phyloP scores from a whole-genome alignment of 2,888 invertebrate genomes.

The Drosophila helvetica region DNA sequence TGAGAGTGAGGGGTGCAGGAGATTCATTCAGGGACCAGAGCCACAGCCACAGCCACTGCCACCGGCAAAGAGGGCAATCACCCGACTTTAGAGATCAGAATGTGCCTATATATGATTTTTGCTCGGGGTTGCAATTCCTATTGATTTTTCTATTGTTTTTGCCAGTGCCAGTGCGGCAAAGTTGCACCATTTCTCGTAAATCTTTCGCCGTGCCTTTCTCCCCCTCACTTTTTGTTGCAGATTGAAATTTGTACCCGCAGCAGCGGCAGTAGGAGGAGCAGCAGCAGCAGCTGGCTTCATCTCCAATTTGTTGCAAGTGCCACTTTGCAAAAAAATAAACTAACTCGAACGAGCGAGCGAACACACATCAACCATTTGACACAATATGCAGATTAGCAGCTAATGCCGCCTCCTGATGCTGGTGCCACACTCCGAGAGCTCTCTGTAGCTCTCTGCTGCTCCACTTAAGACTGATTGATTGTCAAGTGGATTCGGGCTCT shows the following conservation, averaged over 20 bases:
- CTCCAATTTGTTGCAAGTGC: constrained; percentile 72
- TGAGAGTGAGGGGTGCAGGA: constrained; percentile 4
- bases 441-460: constrained; percentile 2
- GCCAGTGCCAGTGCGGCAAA: constrained; percentile 49
- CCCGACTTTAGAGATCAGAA: constrained; percentile 58
- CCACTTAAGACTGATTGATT: constrained; percentile 75
- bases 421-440: background rate
- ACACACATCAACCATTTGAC: constrained; percentile 58
- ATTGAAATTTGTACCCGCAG: constrained; percentile 56
- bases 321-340: constrained; percentile 53
- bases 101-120: constrained; percentile 54
- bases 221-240: background rate
- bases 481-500: constrained; percentile 52
- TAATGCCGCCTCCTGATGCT: constrained; percentile 46
- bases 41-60: constrained; percentile 34
- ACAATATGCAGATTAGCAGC: constrained; percentile 78
- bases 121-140: constrained; percentile 77
- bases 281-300: constrained; percentile 29
- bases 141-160: constrained; percentile 61
- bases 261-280: constrained; percentile 14
- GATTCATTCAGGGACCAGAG: constrained; percentile 36
- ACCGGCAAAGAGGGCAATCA: constrained; percentile 76
- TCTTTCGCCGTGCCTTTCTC: constrained; percentile 21
- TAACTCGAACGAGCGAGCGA: constrained; percentile 7
- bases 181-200: constrained; percentile 23